Conservation (phyloP, 2,113 vertebrate species). For the Cyanoderma ruficeps region DNA sequence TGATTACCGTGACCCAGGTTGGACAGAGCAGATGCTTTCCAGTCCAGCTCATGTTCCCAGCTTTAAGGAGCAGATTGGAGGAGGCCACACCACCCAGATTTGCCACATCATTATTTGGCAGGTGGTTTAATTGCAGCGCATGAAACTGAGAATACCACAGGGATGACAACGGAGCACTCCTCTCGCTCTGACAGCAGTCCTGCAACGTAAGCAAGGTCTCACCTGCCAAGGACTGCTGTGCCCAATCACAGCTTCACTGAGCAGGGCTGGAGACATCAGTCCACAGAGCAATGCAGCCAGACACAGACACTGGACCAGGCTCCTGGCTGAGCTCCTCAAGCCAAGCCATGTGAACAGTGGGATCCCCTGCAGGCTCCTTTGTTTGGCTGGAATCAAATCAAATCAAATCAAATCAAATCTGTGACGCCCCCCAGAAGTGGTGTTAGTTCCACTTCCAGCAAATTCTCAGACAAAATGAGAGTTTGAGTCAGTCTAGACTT, state of each 20-base stretch:
- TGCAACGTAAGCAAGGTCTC: not conserved
- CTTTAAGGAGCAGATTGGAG: conserved; percentile 11
- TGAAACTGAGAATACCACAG: conserved; percentile 54
- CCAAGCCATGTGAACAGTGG: not conserved
- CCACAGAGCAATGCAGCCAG: fast-evolving
- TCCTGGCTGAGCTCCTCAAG: not conserved
- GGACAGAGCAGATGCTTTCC: conserved; percentile 43
- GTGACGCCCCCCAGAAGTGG: fast-evolving
- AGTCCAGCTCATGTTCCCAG: conserved; percentile 36
- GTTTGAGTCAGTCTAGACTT: not conserved
- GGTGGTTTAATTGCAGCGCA: conserved; percentile 35
- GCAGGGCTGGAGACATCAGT: not conserved
- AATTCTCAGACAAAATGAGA: not conserved
- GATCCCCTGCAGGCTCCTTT: not conserved
- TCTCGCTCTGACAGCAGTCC: conserved; percentile 1
- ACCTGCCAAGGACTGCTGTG: not conserved
- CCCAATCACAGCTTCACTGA: not conserved
- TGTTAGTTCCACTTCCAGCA: not conserved
- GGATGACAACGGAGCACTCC: conserved; percentile 35
- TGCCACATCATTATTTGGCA: conserved; percentile 60
- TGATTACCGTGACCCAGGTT: not conserved
- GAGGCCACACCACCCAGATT: conserved; percentile 27
- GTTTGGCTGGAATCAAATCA: not conserved
- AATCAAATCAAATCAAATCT: not conserved
- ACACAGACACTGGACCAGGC: not conserved